Conservation (phyloP, 2,113 vertebrate species). For the Tamias sibiricus region DNA sequence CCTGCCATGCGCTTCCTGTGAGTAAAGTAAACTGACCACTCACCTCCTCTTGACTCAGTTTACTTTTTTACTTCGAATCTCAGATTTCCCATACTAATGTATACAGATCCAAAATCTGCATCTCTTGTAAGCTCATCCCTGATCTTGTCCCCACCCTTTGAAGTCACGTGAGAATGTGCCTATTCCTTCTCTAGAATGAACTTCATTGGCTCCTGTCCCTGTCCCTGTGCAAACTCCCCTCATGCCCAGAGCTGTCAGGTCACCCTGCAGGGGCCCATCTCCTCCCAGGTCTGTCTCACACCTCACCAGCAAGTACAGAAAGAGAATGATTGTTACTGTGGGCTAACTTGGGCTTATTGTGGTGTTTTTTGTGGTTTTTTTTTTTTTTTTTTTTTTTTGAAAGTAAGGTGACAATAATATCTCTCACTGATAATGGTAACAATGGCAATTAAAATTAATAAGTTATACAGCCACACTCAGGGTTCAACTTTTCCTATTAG, state of each 20-base stretch:
- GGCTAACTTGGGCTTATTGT: background rate
- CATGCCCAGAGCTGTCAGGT: background rate
- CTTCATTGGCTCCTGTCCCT: background rate
- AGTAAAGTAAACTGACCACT: background rate
- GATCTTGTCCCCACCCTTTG: background rate
- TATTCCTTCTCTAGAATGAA: background rate
- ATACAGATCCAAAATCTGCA: background rate
- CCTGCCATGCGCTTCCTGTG: background rate
- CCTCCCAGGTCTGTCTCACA: background rate
- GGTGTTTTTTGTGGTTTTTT: background rate
- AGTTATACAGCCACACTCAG: background rate
- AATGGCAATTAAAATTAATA: background rate
- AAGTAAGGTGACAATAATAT: background rate
- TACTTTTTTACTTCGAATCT: background rate
- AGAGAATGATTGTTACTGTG: background rate
- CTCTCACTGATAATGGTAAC: background rate
- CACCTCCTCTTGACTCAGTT: background rate
- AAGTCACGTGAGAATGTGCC: background rate
- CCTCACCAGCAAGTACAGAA: background rate
- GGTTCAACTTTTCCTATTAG: background rate
- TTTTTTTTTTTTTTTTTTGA: no score
- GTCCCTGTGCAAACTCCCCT: rapidly evolving
- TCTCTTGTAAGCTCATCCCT: background rate
- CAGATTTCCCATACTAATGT: background rate
- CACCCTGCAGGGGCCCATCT: rapidly evolving